These are phyloP conservation scores for Celastrina argiolus DNA, from an alignment of 2,888 invertebrate species.

Conservation along the genomic window DNA sequence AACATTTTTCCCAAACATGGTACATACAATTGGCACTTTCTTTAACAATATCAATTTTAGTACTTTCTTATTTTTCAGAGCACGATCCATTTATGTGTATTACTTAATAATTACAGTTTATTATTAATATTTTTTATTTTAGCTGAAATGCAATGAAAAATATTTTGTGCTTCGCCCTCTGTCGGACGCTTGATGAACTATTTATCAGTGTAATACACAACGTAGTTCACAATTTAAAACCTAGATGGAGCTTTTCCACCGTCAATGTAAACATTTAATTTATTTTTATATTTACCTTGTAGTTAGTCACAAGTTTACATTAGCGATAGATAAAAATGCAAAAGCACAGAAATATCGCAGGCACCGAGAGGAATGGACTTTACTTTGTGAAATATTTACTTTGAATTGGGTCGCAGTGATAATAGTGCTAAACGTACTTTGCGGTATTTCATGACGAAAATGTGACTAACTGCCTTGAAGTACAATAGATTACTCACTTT, in stretches of 20 bases:
- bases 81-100: too few species aligned
- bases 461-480: conserved; percentile 41
- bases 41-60: too few species aligned
- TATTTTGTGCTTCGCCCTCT: background rate
- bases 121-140: too few species aligned
- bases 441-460: conserved; percentile 29
- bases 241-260: background rate
- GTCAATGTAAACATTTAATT: background rate
- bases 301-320: conserved; percentile 2
- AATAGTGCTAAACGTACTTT: background rate
- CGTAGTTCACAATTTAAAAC: background rate
- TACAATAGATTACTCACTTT: conserved; percentile 37
- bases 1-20: conserved; percentile 3
- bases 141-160: background rate
- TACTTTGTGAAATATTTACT: conserved; percentile 14
- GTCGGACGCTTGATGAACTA: background rate
- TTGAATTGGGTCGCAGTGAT: background rate
- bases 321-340: background rate
- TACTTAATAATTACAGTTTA: too few species aligned
- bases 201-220: background rate
- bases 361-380: background rate
- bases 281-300: conserved; percentile 4
- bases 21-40: too few species aligned
- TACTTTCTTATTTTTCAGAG: too few species aligned
- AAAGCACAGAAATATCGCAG: background rate